Conservation (phyloP, 2,888 invertebrate genomes). For the Campopleginae sp. region DNA sequence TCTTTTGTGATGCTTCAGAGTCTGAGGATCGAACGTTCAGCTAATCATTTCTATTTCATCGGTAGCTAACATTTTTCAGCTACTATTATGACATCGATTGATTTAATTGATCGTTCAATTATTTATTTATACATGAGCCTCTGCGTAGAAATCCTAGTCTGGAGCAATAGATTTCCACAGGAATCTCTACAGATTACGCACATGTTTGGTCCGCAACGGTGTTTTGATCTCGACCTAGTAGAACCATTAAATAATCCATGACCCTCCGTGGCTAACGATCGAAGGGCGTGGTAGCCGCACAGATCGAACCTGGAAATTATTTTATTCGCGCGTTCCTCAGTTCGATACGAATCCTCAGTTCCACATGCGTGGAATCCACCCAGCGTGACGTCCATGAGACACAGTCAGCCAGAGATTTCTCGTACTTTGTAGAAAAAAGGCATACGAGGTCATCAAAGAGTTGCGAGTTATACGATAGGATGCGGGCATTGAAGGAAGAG, state of each 20-base stretch:
- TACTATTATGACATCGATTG: background rate
- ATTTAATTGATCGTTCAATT: background rate
- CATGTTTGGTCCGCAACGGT: conserved; percentile 62
- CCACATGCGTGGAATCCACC: conserved; percentile 13
- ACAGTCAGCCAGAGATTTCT: conserved; percentile 39
- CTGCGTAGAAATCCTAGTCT: no score
- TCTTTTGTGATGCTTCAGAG: background rate
- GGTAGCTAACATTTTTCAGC: conserved; percentile 21
- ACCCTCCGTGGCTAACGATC: background rate
- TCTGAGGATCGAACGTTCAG: background rate
- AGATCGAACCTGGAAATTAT: background rate
- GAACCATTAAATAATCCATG: conserved; percentile 24
- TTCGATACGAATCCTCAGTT: background rate
- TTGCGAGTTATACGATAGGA: conserved; percentile 53
- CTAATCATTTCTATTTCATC: background rate
- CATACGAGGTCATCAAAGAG: conserved; percentile 39
- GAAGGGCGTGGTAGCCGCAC: background rate
- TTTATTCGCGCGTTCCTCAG: background rate
- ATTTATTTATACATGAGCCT: no score
- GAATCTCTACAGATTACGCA: conserved; percentile 56
- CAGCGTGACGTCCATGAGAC: conserved; percentile 46
- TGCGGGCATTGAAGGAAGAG: conserved; percentile 57
- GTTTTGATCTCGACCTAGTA: conserved; percentile 56
- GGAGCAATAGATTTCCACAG: background rate
- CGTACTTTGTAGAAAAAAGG: conserved; percentile 42